Conservation (phyloP, 2,797 vertebrate genomes). For the Eulemur coronatus region DNA sequence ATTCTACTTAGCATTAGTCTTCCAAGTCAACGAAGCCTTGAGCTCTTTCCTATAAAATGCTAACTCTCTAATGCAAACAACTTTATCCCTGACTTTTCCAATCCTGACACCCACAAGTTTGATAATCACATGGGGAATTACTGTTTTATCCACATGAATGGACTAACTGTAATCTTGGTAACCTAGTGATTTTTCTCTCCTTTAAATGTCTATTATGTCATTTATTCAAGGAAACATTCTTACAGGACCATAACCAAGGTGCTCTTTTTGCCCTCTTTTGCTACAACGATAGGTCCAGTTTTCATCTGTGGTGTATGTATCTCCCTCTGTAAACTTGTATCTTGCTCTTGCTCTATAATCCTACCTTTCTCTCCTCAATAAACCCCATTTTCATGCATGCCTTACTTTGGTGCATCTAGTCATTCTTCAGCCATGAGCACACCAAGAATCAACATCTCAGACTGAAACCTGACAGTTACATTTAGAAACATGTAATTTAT, state of each 20-base stretch:
- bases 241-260: neutral
- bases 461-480: neutral
- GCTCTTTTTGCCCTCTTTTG: no score
- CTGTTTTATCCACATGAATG: neutral
- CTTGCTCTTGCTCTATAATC: no score
- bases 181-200: neutral
- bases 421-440: no score
- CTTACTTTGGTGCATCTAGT: no score
- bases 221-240: constrained; percentile 5
- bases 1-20: neutral
- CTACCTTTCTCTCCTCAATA: no score
- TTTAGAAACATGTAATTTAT: neutral
- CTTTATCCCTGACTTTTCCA: neutral
- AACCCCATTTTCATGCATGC: no score
- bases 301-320: no score
- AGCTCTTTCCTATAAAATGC: neutral
- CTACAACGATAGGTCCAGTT: no score
- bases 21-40: neutral
- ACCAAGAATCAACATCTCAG: no score
- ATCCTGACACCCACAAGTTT: neutral
- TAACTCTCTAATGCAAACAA: neutral
- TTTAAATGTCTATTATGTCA: neutral
- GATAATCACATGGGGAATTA: neutral
- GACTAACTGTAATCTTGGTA: neutral
- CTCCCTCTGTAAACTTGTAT: no score